Evolutionary conservation across 2,113 vertebrate genomes (phyloP).

Genomic region (Bombycilla garrulus): DNA sequence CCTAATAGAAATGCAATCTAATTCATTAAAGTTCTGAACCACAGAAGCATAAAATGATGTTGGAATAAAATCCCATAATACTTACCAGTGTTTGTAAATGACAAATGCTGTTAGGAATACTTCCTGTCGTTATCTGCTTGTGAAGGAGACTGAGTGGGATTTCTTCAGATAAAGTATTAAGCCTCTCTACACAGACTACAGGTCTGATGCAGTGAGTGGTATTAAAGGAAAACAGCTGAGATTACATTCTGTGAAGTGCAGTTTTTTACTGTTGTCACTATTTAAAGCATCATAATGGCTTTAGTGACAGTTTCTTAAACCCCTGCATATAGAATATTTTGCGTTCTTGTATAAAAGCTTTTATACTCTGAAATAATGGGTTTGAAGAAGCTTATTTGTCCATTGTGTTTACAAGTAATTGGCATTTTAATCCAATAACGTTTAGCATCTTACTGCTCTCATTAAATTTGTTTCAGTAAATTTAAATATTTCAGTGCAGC

Average conservation of each 20-base stretch:
- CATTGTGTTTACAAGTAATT: not conserved
- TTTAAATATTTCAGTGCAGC: not conserved
- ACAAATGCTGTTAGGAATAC: conserved; percentile 10
- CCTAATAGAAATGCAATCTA: not conserved
- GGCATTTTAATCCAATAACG: not conserved
- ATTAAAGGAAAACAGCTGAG: conserved; percentile 13
- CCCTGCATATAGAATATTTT: not conserved
- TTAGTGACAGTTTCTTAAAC: not conserved
- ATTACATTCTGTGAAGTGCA: not conserved
- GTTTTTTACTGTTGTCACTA: not conserved
- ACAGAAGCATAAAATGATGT: conserved; percentile 24
- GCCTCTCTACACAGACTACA: not conserved
- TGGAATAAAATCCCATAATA: conserved; percentile 5
- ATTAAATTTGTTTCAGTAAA: not conserved
- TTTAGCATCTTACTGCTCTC: not conserved
- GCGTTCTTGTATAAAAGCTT: not conserved
- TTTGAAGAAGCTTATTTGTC: not conserved
- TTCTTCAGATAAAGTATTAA: conserved; percentile 24
- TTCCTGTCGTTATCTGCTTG: conserved; percentile 11
- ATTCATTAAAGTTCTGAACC: conserved; percentile 39
- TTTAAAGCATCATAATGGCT: conserved; percentile 6
- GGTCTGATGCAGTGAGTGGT: not conserved
- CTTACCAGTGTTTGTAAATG: conserved; percentile 26
- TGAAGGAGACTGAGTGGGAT: conserved; percentile 7
- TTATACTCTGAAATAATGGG: not conserved